Evolutionary conservation across 2,888 invertebrate genomes (phyloP).

Genomic region (Lydus trimaculatus): DNA sequence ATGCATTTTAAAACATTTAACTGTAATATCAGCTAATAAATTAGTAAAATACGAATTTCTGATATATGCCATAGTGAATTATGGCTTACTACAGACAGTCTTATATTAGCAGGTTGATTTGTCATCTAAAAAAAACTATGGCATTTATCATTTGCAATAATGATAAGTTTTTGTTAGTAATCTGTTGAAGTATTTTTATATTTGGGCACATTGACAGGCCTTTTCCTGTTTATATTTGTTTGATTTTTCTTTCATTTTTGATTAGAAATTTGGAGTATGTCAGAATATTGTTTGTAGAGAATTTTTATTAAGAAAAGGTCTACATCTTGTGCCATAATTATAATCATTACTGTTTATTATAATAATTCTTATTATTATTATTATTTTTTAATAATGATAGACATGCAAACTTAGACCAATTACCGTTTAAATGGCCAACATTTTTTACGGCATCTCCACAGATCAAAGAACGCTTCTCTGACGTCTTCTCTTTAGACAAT

Average conservation of each 20-base stretch:
- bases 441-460: conserved; percentile 38
- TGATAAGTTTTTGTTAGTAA: not conserved
- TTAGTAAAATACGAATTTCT: not conserved
- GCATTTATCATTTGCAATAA: conserved; percentile 15
- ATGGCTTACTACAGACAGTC: no score
- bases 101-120: not conserved
- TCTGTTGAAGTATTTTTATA: not conserved
- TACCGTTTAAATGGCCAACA: conserved; percentile 42
- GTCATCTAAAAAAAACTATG: conserved; percentile 14
- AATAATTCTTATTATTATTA: not conserved
- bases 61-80: conserved; percentile 8
- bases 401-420: conserved; percentile 42
- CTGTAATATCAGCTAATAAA: not conserved
- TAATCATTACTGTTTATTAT: no score
- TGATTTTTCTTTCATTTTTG: not conserved
- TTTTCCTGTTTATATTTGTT: conserved; percentile 10
- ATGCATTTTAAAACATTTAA: not conserved
- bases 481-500: conserved; percentile 38
- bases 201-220: conserved; percentile 21
- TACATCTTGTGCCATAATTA: not conserved
- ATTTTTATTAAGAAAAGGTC: conserved; percentile 22
- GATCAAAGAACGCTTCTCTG: conserved; percentile 36
- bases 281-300: not conserved
- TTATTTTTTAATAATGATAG: conserved; percentile 10
- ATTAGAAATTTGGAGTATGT: not conserved